Evolutionary conservation across 2,797 vertebrate species (phyloP), one percentile per base, ranked within the genome.

Genomic region (Hippopotamyrus pictus): DNA sequence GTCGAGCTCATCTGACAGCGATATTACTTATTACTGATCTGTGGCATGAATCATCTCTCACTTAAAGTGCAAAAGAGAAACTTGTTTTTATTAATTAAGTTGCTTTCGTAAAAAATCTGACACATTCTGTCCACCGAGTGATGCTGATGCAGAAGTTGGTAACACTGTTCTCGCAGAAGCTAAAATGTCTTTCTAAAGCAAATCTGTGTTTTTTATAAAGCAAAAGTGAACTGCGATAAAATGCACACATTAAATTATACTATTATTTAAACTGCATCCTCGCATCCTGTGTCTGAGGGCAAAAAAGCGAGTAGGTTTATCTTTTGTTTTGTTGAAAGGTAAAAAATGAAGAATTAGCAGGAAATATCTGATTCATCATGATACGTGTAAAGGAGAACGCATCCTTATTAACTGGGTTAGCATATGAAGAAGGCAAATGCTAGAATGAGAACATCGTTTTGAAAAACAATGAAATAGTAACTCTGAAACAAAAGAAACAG

Each of bases 401-500:
- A 50, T 85, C n/a, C 44, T 48, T 51, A 46, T 51, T 85, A 5
- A 25, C 3, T 8, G 50, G 44, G n/a, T 85, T 85, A 46, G 46
- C 25, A 85, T 25, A 14, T 6, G 19, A 48, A 25, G 44, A 29
- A 22, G 19, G n/a, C 9, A 29, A 25, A 48, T 46, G 29, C 7
- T 53, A 50, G 11, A 76, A 73, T n/a, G 5, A 65, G 3, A 51
- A 44, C 25, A n/a, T 3, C 2, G 22, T 88, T 73, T 25, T 88
- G 41, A 50, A 50, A 29, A 69, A 62, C 54, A 22, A n/a, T 93
- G 90, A 50, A 90, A 89, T 53, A 88, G 89, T 90, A 88, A 48
- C 46, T 85, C 25, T 25, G 1, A n/a, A 29, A 29, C 65, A 85
- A 53, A 53, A 92, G 89, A 76, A 73, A 88, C 73, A 89, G 85